Percentiles rank a stretch among this genome's conserved stretches.
These are phyloP conservation scores for Trididemnum miniatum DNA, from an alignment of 23 tunicate genomes.

Conservation along the genomic window DNA sequence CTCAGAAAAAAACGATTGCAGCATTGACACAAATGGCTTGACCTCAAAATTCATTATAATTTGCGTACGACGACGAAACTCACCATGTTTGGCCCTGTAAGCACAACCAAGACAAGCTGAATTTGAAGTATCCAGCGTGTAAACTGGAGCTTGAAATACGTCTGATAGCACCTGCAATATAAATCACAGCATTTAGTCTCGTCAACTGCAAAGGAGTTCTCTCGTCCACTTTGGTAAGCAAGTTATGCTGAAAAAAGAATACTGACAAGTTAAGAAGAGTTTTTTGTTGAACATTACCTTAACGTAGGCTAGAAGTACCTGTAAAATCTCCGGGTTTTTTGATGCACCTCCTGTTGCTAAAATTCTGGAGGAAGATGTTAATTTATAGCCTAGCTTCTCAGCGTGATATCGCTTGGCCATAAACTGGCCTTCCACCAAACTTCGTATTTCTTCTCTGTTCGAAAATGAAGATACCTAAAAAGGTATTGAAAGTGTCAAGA, in stretches of 20 bases:
- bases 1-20: too few species aligned
- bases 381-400: slow-evolving; percentile 69
- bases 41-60: too few species aligned
- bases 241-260: too few species aligned
- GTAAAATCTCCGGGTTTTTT: slow-evolving; percentile 66
- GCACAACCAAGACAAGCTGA: slow-evolving; percentile 92
- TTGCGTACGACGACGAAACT: too few species aligned
- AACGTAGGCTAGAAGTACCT: too few species aligned
- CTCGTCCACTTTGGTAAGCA: too few species aligned
- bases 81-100: slow-evolving; percentile 88
- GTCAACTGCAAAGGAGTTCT: neutral
- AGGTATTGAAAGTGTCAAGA: neutral
- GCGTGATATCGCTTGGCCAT: slow-evolving; percentile 87
- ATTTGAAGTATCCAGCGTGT: slow-evolving; percentile 73
- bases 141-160: slow-evolving; percentile 83
- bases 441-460: slow-evolving; percentile 53
- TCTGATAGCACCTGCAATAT: slow-evolving; percentile 86
- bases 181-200: too few species aligned
- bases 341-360: slow-evolving; percentile 96
- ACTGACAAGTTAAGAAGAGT: too few species aligned
- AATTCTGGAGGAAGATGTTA: slow-evolving; percentile 41
- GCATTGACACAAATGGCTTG: too few species aligned
- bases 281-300: too few species aligned
- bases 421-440: slow-evolving; percentile 81
- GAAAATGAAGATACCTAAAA: slow-evolving; percentile 54